Conservation (phyloP, 2,888 invertebrate species). For the Melipona bicolor region DNA sequence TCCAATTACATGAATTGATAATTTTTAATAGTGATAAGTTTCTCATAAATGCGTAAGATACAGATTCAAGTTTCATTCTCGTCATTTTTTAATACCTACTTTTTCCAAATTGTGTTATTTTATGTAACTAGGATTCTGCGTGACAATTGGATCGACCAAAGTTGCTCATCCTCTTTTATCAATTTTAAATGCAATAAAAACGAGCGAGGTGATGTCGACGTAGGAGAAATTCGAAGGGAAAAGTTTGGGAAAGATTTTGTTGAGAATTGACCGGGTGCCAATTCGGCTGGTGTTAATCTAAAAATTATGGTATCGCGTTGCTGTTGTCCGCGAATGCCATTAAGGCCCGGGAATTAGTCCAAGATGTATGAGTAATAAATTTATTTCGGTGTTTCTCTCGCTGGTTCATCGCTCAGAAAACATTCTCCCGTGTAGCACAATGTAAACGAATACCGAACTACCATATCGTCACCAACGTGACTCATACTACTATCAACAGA, state of each 20-base stretch:
- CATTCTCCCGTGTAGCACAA: constrained; percentile 40
- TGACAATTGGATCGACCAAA: too few species aligned
- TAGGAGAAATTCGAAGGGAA: background rate
- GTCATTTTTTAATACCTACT: too few species aligned
- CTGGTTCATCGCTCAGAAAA: constrained; percentile 65
- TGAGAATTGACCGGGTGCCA: background rate
- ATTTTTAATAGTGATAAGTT: too few species aligned
- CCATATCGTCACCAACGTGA: constrained; percentile 9
- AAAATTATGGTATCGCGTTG: constrained; percentile 57
- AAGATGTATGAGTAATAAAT: constrained; percentile 61
- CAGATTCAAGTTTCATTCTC: too few species aligned
- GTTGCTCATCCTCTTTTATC: too few species aligned
- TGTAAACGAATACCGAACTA: constrained; percentile 41
- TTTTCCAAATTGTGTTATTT: too few species aligned
- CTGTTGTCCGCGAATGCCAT: constrained; percentile 39
- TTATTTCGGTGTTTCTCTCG: constrained; percentile 57
- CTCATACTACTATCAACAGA: constrained; percentile 34
- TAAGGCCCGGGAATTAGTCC: constrained; percentile 55
- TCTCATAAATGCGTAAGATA: too few species aligned
- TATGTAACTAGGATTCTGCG: too few species aligned
- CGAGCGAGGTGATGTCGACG: background rate
- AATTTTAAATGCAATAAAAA: background rate
- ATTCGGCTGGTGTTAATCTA: constrained; percentile 39
- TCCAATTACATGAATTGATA: too few species aligned
- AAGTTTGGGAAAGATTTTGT: background rate